Evolutionary conservation across 2,113 vertebrate genomes (phyloP).

Genomic region (Tamias sibiricus): DNA sequence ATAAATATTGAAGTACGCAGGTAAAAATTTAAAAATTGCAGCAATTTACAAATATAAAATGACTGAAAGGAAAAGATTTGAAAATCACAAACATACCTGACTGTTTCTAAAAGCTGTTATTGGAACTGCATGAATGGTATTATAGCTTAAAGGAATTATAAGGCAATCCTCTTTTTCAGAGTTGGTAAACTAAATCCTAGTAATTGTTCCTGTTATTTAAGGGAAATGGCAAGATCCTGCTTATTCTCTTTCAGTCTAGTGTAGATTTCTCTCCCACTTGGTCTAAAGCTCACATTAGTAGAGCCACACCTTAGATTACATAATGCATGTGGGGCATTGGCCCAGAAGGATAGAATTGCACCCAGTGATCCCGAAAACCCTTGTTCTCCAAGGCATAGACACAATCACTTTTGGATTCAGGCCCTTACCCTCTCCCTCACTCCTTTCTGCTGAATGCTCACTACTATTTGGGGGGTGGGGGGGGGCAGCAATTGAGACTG

Average conservation of each 20-base stretch:
- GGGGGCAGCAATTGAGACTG: neutral
- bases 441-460: neutral
- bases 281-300: neutral
- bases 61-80: neutral
- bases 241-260: neutral
- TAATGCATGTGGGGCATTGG: neutral
- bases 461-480: neutral
- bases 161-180: neutral
- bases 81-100: neutral
- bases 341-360: neutral
- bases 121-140: neutral
- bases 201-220: neutral
- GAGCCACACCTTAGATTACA: neutral
- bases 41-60: neutral
- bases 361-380: neutral
- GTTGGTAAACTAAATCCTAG: conserved; percentile 1
- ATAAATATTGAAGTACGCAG: neutral
- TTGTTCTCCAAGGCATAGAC: neutral
- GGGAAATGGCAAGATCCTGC: neutral
- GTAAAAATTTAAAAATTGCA: neutral
- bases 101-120: conserved; percentile 5
- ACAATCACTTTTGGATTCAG: neutral
- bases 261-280: neutral
- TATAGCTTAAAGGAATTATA: neutral
- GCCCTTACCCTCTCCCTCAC: neutral